phyloP scores from a whole-genome alignment of 1,140 invertebrate genomes.

The Drosophila burlai region DNA sequence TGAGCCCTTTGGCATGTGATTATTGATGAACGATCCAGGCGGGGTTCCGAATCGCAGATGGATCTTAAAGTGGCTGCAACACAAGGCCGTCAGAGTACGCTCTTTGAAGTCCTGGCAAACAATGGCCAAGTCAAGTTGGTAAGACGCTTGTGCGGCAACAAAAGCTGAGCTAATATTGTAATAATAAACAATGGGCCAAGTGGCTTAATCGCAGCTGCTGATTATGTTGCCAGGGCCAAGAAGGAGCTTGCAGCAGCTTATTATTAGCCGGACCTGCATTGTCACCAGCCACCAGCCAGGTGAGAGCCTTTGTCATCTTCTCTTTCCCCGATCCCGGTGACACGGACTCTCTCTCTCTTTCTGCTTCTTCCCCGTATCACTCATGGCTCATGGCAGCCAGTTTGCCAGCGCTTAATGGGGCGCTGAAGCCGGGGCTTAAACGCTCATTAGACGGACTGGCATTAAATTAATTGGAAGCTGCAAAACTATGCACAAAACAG shows the following conservation, averaged over 20 bases:
- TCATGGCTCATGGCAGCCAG: conserved; percentile 11
- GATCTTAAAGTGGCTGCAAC: conserved; percentile 40
- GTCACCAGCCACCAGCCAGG: conserved; percentile 12
- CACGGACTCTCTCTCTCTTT: not conserved
- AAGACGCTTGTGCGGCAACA: conserved; percentile 61
- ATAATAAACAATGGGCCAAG: conserved; percentile 80
- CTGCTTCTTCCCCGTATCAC: conserved; percentile 3
- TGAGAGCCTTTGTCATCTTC: conserved; percentile 5
- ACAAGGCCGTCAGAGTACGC: conserved; percentile 2
- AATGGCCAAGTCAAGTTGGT: conserved; percentile 48
- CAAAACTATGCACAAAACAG: conserved; percentile 59
- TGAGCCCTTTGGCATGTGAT: conserved; percentile 76
- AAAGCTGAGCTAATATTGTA: conserved; percentile 82
- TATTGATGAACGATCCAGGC: conserved; percentile 78
- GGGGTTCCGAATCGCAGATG: conserved; percentile 49
- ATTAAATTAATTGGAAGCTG: conserved; percentile 83
- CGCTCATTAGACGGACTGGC: conserved; percentile 78
- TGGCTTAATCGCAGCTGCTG: conserved; percentile 81
- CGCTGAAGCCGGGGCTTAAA: conserved; percentile 68
- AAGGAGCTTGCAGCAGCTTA: conserved; percentile 10
- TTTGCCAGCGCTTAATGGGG: conserved; percentile 32
- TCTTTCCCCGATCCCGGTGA: conserved; percentile 9
- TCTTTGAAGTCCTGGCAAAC: conserved; percentile 69
- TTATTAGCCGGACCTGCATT: conserved; percentile 36
- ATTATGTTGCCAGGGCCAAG: conserved; percentile 77